Conservation (phyloP, 2,888 invertebrate species). For the Amphipoea lucens region DNA sequence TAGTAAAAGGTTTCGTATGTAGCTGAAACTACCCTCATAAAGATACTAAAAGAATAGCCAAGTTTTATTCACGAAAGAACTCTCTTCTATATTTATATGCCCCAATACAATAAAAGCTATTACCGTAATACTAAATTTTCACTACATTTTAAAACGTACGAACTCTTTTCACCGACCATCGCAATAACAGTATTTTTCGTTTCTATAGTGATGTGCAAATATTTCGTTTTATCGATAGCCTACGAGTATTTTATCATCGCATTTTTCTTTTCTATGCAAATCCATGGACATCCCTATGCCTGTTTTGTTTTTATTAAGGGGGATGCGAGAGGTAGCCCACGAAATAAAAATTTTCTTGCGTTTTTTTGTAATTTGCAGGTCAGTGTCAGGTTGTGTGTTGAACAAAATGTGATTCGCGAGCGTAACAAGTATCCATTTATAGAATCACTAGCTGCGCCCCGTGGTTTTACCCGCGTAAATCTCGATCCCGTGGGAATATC, state of each 20-base stretch:
- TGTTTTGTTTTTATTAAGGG: not conserved
- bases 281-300: too few relatives aligned
- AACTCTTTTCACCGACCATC: constrained; percentile 68
- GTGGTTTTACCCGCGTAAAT: too few relatives aligned
- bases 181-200: constrained; percentile 66
- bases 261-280: not conserved
- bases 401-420: too few relatives aligned
- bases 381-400: not conserved
- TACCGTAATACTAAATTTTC: constrained; percentile 68
- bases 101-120: constrained; percentile 65
- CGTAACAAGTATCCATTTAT: not conserved
- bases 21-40: constrained; percentile 47
- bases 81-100: constrained; percentile 56
- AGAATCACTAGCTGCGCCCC: too few relatives aligned
- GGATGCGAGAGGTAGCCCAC: not conserved
- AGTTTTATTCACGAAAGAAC: constrained; percentile 58
- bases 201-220: constrained; percentile 49
- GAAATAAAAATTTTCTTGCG: not conserved
- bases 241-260: not conserved
- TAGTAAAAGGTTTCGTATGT: constrained; percentile 34
- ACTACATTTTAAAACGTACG: constrained; percentile 67
- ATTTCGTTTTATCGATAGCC: constrained; percentile 46
- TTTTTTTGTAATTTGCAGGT: not conserved
- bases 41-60: constrained; percentile 56
- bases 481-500: too few relatives aligned